phyloP scores from a whole-genome alignment of 2,797 vertebrate species.

The Garrulus glandarius region DNA sequence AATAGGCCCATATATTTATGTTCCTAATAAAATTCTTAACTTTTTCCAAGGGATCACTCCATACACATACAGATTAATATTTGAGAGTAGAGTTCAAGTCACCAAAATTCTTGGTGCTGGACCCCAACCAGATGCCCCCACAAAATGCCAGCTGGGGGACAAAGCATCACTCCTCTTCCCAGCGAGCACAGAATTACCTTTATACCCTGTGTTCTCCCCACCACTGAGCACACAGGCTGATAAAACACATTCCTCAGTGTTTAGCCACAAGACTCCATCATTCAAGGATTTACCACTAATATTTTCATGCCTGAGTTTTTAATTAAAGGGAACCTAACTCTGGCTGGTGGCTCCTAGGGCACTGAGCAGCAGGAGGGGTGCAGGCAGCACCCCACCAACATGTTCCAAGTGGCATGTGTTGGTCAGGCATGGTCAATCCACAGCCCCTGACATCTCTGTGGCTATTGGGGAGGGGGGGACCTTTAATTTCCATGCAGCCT shows the following conservation, averaged over 20 bases:
- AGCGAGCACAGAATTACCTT: rapidly evolving
- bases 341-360: background rate
- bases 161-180: background rate
- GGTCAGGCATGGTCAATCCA: rapidly evolving
- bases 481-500: background rate
- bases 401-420: rapidly evolving
- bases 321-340: background rate
- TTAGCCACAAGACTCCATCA: background rate
- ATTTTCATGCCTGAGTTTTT: background rate
- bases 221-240: background rate
- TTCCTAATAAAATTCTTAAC: background rate
- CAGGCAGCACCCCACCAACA: background rate
- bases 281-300: background rate
- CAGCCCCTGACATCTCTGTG: background rate
- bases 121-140: background rate
- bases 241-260: background rate
- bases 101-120: background rate
- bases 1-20: background rate
- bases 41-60: background rate
- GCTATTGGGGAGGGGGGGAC: rapidly evolving
- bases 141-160: background rate
- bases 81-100: background rate
- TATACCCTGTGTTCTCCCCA: background rate
- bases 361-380: background rate
- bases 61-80: background rate